Evolutionary conservation across 2,888 invertebrate genomes (phyloP).

Genomic region (Pseudoips prasinana): DNA sequence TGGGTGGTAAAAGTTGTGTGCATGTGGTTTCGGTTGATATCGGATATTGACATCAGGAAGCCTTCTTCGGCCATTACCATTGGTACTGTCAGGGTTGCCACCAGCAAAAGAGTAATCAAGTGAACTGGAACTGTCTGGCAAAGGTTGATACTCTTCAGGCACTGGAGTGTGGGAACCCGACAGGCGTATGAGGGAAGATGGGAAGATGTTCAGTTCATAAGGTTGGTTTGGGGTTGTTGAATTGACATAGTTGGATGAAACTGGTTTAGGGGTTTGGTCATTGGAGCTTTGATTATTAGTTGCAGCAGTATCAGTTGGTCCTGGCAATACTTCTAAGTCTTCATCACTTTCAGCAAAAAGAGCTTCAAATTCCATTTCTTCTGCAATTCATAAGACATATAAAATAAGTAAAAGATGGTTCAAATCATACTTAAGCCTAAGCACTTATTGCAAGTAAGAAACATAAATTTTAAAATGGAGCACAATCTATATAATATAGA

Average conservation of each 20-base stretch:
- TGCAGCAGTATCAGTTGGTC: conserved; percentile 37
- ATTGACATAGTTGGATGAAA: conserved; percentile 63
- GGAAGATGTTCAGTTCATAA: conserved; percentile 56
- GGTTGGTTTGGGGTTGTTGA: conserved; percentile 59
- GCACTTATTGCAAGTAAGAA: no score
- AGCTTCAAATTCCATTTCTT: conserved; percentile 85
- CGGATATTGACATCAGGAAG: conserved; percentile 59
- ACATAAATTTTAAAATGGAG: no score
- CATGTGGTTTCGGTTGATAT: conserved; percentile 66
- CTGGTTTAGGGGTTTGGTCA: conserved; percentile 46
- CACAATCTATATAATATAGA: no score
- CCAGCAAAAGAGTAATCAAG: conserved; percentile 53
- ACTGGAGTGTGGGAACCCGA: conserved; percentile 66
- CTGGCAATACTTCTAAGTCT: conserved; percentile 76
- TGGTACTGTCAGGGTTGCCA: conserved; percentile 45
- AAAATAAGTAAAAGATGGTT: no score
- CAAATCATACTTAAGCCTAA: no score
- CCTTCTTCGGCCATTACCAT: conserved; percentile 40
- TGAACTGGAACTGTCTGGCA: conserved; percentile 71
- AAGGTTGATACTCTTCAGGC: conserved; percentile 73
- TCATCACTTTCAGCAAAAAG: conserved; percentile 85
- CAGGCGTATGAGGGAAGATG: conserved; percentile 51
- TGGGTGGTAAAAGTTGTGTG: conserved; percentile 54
- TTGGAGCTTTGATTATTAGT: conserved; percentile 27
- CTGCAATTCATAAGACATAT: conserved; percentile 68